Conservation (phyloP, 2,888 invertebrate genomes). For the Pseudococcus jackbeardsleyi region DNA sequence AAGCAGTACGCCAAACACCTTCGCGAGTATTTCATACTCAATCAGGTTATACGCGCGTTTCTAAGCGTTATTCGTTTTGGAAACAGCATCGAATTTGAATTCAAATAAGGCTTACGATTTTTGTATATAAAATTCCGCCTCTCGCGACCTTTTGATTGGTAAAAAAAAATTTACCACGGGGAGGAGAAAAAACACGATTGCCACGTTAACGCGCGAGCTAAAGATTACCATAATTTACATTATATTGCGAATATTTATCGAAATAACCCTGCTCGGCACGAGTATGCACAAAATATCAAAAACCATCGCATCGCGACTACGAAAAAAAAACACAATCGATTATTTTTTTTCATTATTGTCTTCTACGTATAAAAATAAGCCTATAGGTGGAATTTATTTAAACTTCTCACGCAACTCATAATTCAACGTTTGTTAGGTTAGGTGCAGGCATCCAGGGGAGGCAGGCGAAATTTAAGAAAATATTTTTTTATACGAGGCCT, state of each 20-base stretch:
- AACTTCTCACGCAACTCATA: conserved; percentile 47
- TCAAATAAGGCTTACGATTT: conserved; percentile 23
- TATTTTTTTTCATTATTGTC: conserved; percentile 30
- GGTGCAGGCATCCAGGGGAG: neutral
- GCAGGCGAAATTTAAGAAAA: neutral
- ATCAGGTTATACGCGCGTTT: conserved; percentile 28
- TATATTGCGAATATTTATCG: conserved; percentile 19
- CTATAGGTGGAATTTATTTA: neutral
- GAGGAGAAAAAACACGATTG: neutral
- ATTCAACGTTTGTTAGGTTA: neutral
- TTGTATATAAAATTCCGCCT: neutral
- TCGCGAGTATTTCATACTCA: conserved; percentile 34
- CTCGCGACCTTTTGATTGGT: conserved; percentile 8
- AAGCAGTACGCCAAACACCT: conserved; percentile 3
- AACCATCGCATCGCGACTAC: neutral
- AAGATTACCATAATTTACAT: conserved; percentile 28
- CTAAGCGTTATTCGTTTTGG: conserved; percentile 10
- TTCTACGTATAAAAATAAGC: neutral
- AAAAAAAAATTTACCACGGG: neutral
- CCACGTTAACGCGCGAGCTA: neutral
- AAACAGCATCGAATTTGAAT: conserved; percentile 49
- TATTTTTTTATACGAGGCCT: neutral
- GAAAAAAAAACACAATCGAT: neutral
- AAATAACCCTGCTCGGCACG: neutral
- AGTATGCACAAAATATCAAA: neutral